Conservation (phyloP, 2,797 vertebrate genomes). For the Ibycter americanus region DNA sequence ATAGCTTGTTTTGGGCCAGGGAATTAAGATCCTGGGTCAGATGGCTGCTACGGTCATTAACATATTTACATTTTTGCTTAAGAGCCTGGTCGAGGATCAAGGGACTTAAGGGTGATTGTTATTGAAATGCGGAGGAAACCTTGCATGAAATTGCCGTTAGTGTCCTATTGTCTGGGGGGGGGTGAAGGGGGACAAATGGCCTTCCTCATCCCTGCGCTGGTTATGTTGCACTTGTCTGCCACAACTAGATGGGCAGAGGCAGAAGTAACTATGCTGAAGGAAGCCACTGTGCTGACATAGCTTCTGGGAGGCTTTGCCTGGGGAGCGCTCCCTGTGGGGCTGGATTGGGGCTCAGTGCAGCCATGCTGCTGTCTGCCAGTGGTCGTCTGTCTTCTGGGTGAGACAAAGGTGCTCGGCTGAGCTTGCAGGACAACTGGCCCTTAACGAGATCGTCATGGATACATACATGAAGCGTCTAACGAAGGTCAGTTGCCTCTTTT, state of each 20-base stretch:
- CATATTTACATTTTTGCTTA: slow-evolving; percentile 71
- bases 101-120: slow-evolving; percentile 72
- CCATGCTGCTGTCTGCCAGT: background rate
- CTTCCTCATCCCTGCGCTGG: background rate
- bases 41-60: slow-evolving; percentile 57
- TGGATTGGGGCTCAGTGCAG: background rate
- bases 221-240: slow-evolving; percentile 46
- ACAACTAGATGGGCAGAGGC: slow-evolving; percentile 26
- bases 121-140: slow-evolving; percentile 71
- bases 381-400: background rate
- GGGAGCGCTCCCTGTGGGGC: background rate
- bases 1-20: background rate
- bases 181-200: background rate
- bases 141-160: slow-evolving; percentile 81
- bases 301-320: background rate
- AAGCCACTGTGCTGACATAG: background rate
- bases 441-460: slow-evolving; percentile 8
- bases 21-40: slow-evolving; percentile 50
- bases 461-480: slow-evolving; percentile 33
- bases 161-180: slow-evolving; percentile 64
- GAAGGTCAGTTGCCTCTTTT: slow-evolving; percentile 56
- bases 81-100: slow-evolving; percentile 61
- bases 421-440: background rate
- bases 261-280: background rate
- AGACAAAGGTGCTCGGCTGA: background rate